Percentiles rank a stretch among this genome's conserved stretches.
Evolutionary conservation across 2,113 vertebrate genomes (phyloP).

Genomic region (Pollachius pollachius): DNA sequence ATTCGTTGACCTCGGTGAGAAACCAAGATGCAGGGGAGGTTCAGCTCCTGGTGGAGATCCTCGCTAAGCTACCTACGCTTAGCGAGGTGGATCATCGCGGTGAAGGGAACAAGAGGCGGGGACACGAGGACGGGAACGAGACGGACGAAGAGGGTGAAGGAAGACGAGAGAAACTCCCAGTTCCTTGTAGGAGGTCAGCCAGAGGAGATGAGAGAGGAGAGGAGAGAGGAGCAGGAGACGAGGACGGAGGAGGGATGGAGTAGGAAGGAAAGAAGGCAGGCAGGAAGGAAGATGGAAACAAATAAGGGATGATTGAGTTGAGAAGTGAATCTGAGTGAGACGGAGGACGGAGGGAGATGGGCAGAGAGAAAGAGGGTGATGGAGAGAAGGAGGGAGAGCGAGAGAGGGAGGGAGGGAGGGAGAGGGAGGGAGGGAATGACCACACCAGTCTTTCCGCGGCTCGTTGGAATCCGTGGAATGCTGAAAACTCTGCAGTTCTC

Average conservation of each 20-base stretch:
- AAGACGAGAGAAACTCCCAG: no score
- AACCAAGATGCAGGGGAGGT: neutral
- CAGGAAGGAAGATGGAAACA: neutral
- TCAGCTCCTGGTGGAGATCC: no score
- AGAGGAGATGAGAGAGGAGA: neutral
- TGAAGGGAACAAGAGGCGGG: no score
- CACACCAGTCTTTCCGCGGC: neutral
- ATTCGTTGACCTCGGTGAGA: neutral
- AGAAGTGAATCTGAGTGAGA: neutral
- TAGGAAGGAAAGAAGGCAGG: neutral
- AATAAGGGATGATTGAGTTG: neutral
- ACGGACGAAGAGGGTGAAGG: no score
- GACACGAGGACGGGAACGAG: no score
- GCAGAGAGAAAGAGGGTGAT: neutral
- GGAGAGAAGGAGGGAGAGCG: constrained; percentile 1
- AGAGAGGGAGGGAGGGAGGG: neutral
- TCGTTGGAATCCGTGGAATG: neutral
- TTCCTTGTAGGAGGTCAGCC: neutral
- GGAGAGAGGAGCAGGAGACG: neutral
- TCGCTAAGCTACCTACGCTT: no score
- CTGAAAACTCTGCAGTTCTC: neutral
- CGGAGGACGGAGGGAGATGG: neutral
- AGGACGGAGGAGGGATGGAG: neutral
- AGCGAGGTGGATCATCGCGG: no score
- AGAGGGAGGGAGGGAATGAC: neutral